These are phyloP conservation scores for Selenia dentaria DNA, from an alignment of 2,888 invertebrate species.

Conservation along the genomic window DNA sequence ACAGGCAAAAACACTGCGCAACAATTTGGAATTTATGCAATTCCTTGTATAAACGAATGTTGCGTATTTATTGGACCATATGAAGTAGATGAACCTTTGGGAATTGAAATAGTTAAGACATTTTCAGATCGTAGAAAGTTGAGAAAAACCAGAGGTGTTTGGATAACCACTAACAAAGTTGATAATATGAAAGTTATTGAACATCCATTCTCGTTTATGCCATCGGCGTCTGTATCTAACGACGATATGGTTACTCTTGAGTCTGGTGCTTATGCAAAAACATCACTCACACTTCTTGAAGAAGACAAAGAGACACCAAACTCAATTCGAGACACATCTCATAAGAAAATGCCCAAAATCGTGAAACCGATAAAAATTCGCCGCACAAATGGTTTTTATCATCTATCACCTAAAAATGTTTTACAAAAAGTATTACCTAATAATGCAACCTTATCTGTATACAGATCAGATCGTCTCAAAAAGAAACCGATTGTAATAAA, in stretches of 20 bases:
- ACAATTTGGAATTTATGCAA: slow-evolving; percentile 75
- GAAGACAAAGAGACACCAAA: not conserved
- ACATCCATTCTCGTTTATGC: slow-evolving; percentile 66
- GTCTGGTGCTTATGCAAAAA: not conserved
- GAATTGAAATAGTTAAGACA: slow-evolving; percentile 67
- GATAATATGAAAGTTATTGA: slow-evolving; percentile 69
- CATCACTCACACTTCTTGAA: not conserved
- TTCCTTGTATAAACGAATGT: slow-evolving; percentile 57
- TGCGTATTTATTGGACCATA: slow-evolving; percentile 76
- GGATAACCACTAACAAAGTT: slow-evolving; percentile 68
- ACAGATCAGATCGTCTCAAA: not conserved
- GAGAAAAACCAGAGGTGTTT: slow-evolving; percentile 63
- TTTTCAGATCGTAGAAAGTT: slow-evolving; percentile 32
- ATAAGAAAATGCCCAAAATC: slow-evolving; percentile 16
- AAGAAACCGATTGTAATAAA: not conserved
- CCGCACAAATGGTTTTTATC: slow-evolving; percentile 62
- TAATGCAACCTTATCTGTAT: not conserved
- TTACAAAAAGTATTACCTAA: slow-evolving; percentile 23
- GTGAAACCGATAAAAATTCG: slow-evolving; percentile 70
- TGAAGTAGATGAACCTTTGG: slow-evolving; percentile 63
- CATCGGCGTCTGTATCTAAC: slow-evolving; percentile 28
- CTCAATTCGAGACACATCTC: slow-evolving; percentile 7
- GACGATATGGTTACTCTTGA: slow-evolving; percentile 6
- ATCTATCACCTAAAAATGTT: slow-evolving; percentile 47
- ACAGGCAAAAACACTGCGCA: slow-evolving; percentile 43